Evolutionary conservation across 2,113 vertebrate genomes (phyloP).

Genomic region (Astur gentilis): DNA sequence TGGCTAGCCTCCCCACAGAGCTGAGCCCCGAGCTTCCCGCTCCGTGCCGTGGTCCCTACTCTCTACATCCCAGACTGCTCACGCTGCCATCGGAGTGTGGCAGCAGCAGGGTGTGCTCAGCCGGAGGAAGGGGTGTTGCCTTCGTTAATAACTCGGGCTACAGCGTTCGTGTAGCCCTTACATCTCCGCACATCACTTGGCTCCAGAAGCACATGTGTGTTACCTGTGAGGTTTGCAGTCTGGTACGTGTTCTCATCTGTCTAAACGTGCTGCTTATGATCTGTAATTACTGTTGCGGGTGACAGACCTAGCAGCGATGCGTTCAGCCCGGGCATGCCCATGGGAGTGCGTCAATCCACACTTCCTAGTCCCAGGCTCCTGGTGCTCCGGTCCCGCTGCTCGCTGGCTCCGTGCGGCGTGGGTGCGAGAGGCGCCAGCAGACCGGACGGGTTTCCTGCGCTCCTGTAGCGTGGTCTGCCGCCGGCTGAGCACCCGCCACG

Average conservation of each 20-base stretch:
- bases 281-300: fast-evolving
- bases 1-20: background rate
- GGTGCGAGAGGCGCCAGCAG: fast-evolving
- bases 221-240: background rate
- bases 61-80: background rate
- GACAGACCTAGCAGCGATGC: background rate
- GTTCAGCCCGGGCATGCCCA: fast-evolving
- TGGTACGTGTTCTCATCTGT: background rate
- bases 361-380: background rate
- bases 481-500: fast-evolving
- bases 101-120: background rate
- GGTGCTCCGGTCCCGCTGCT: fast-evolving
- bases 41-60: fast-evolving
- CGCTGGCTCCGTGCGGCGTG: fast-evolving
- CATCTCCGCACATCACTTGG: fast-evolving
- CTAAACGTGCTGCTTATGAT: fast-evolving
- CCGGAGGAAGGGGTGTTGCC: background rate
- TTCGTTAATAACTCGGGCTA: fast-evolving
- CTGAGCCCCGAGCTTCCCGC: background rate
- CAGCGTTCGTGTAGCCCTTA: fast-evolving
- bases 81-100: fast-evolving
- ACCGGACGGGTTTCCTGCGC: fast-evolving
- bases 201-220: background rate
- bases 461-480: fast-evolving
- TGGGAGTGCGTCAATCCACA: fast-evolving